Percentiles rank a stretch among this genome's conserved stretches.
phyloP scores from a whole-genome alignment of 2,888 invertebrate species.

The Pachymerium ferrugineum region DNA sequence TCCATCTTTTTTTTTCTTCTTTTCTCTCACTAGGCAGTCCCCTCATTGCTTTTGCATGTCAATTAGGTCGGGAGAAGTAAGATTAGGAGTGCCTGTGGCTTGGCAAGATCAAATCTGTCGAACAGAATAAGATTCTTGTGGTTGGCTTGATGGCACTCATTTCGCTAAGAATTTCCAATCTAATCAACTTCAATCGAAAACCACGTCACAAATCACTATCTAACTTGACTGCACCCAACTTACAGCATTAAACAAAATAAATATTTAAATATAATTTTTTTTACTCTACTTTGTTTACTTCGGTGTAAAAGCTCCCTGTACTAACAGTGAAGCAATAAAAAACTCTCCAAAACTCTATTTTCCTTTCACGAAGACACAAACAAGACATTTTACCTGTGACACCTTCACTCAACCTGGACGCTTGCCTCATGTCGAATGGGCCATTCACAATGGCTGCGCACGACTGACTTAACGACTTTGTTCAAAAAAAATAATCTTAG shows the following conservation, averaged over 20 bases:
- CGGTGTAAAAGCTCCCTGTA: too few species aligned
- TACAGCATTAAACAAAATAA: neutral
- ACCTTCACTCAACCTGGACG: slow-evolving; percentile 27
- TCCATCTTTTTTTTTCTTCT: slow-evolving; percentile 7
- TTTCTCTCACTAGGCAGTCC: slow-evolving; percentile 22
- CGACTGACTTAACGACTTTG: slow-evolving; percentile 21
- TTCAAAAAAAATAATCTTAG: too few species aligned
- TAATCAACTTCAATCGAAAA: slow-evolving; percentile 21
- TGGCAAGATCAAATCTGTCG: slow-evolving; percentile 21
- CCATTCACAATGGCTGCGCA: slow-evolving; percentile 10
- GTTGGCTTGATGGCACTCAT: slow-evolving; percentile 21
- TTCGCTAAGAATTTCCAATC: slow-evolving; percentile 21
- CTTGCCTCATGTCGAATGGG: neutral
- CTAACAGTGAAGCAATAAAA: neutral
- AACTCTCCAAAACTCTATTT: neutral
- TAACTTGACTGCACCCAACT: neutral
- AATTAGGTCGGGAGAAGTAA: slow-evolving; percentile 26
- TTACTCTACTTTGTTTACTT: too few species aligned
- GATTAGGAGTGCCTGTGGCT: slow-evolving; percentile 18
- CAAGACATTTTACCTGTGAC: slow-evolving; percentile 33
- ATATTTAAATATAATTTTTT: neutral
- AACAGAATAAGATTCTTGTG: slow-evolving; percentile 21
- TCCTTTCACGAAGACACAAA: slow-evolving; percentile 16
- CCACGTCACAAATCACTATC: neutral
- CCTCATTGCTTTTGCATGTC: slow-evolving; percentile 27